These are phyloP conservation scores for Ecliptopera silaceata DNA, from an alignment of 2,888 invertebrate species.

Conservation along the genomic window DNA sequence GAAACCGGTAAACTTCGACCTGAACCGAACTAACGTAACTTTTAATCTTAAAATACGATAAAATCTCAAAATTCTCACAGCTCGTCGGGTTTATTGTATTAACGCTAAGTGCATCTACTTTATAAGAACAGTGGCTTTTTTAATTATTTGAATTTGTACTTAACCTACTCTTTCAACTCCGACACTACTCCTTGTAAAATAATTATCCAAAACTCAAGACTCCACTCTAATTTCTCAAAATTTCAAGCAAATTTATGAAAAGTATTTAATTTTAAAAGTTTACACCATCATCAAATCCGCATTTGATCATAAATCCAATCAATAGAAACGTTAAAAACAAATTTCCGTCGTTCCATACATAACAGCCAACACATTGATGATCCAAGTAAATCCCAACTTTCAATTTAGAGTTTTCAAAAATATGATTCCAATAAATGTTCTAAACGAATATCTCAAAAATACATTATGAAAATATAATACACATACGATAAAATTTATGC, in stretches of 20 bases:
- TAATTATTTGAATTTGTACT: slow-evolving; percentile 82
- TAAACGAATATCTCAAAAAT: slow-evolving; percentile 82
- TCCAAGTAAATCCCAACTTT: slow-evolving; percentile 72
- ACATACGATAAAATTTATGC: slow-evolving; percentile 83
- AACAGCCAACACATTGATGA: slow-evolving; percentile 66
- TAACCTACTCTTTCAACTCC: slow-evolving; percentile 75
- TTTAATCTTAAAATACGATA: slow-evolving; percentile 78
- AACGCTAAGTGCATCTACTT: slow-evolving; percentile 82
- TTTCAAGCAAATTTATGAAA: slow-evolving; percentile 43
- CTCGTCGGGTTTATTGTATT: slow-evolving; percentile 82
- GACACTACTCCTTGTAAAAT: slow-evolving; percentile 42
- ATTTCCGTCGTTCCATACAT: slow-evolving; percentile 26
- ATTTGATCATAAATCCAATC: slow-evolving; percentile 38
- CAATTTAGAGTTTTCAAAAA: slow-evolving; percentile 81
- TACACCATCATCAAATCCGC: slow-evolving; percentile 36
- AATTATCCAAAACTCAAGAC: slow-evolving; percentile 56
- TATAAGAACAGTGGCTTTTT: slow-evolving; percentile 80
- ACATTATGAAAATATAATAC: slow-evolving; percentile 83
- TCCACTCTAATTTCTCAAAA: slow-evolving; percentile 47
- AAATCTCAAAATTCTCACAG: slow-evolving; percentile 83
- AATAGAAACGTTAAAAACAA: slow-evolving; percentile 32
- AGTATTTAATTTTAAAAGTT: slow-evolving; percentile 29
- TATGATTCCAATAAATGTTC: slow-evolving; percentile 80
- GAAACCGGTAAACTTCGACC: slow-evolving; percentile 58
- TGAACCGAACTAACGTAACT: slow-evolving; percentile 64